Evolutionary conservation across 2,797 vertebrate species (phyloP).

Genomic region (Lepus townsendii): DNA sequence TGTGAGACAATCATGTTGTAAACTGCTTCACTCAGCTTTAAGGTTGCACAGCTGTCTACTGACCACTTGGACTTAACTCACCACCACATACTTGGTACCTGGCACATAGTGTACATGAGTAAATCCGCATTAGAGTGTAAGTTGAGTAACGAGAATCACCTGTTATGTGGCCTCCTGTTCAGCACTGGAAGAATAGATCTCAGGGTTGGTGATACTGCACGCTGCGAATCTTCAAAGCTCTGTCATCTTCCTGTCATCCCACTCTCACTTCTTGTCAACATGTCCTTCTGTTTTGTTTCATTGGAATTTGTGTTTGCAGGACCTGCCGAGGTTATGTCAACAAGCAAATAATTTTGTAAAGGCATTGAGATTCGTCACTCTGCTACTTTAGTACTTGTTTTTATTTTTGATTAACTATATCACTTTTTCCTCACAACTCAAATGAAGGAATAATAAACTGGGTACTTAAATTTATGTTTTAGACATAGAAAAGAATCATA

Average conservation of each 20-base stretch:
- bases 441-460: background rate
- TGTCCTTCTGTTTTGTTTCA: slow-evolving; percentile 34
- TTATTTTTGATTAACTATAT: background rate
- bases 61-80: background rate
- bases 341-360: background rate
- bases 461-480: background rate
- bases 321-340: slow-evolving; percentile 16
- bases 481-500: slow-evolving; percentile 12
- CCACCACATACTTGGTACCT: background rate
- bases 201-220: background rate
- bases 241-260: background rate
- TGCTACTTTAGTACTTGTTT: background rate
- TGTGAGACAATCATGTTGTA: slow-evolving; percentile 2
- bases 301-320: slow-evolving; percentile 16
- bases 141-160: background rate
- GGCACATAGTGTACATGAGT: background rate
- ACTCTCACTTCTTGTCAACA: background rate
- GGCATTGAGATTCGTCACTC: background rate
- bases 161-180: background rate
- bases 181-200: background rate
- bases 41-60: background rate
- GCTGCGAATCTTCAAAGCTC: background rate
- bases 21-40: background rate
- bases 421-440: background rate
- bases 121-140: background rate